Evolutionary conservation across 2,888 invertebrate genomes (phyloP), one percentile per base, ranked within the genome.

Genomic region (Resseliella maxima): DNA sequence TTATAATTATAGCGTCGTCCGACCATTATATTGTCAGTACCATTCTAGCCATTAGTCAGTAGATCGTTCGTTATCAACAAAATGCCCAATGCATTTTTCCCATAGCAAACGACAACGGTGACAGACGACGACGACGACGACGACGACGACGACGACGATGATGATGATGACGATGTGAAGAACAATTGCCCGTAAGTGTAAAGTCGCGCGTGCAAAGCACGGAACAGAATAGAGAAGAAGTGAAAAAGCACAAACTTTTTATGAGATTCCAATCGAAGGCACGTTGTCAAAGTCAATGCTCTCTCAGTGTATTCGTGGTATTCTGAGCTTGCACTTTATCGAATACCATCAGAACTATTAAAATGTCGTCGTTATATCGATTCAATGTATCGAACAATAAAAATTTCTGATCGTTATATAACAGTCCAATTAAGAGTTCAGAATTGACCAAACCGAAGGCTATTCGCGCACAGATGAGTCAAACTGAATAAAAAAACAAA

Each of bases 1-100:
- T 72, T 72, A 72, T 72, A 72, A 72, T 72, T 72, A 72, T 72
- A 72, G 59, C 59, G 59, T 59, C 59, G 59, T 59, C 59, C 59
- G 59, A 59, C 59, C 59, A 59, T 59, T 59, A 59, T 24, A 59
- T 59, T 59, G 59, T 59, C 59, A 59, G 59, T 24, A 59, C 59
- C 59, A 59, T 59, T 59, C 59, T 59, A 24, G 24, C 5, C 59
- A 59, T 59, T 59, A 59, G 59, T 59, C 59, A 59, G 72, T 72
- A 31, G 72, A 31, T 72, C 31, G 72, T 59, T 72, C 35, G 12
- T 72, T 72, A 72, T 72, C 72, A 72, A 18, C 10, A n/a, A 18
- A 41, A 41, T 8, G 27, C 15, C 72, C 10, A 72, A 72, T 72
- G 72, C 72, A 72, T 31, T 27, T 72, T 72, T 72, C 72, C 12